Conservation (phyloP, 2,888 invertebrate genomes). For the Torymus tubicola region DNA sequence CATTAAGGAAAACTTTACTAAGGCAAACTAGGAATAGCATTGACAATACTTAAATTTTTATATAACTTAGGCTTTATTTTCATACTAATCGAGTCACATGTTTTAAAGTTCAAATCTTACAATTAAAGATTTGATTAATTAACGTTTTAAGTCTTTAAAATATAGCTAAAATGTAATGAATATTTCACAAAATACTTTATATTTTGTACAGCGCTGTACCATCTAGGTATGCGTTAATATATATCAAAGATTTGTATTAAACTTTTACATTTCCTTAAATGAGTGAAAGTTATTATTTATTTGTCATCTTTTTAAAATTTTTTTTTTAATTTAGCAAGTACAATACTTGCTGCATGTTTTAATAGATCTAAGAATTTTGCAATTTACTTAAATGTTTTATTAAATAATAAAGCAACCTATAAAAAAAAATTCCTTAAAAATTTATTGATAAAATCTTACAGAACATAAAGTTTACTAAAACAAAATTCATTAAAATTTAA, state of each 20-base stretch:
- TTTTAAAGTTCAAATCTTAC: slow-evolving; percentile 43
- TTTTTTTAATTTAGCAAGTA: not conserved
- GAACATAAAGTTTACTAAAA: not conserved
- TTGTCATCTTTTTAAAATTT: slow-evolving; percentile 8
- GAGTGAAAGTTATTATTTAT: slow-evolving; percentile 5
- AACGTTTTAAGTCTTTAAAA: slow-evolving; percentile 44
- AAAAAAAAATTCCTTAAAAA: slow-evolving; percentile 7
- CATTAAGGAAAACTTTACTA: slow-evolving; percentile 64
- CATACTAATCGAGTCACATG: slow-evolving; percentile 53
- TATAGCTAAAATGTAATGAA: slow-evolving; percentile 49
- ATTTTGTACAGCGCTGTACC: slow-evolving; percentile 57
- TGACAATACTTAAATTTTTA: slow-evolving; percentile 53
- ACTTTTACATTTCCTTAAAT: slow-evolving; percentile 51
- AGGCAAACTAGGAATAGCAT: slow-evolving; percentile 65
- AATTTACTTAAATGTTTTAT: slow-evolving; percentile 12
- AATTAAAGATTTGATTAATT: slow-evolving; percentile 43
- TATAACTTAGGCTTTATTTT: slow-evolving; percentile 51
- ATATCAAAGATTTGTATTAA: slow-evolving; percentile 56
- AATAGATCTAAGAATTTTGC: slow-evolving; percentile 20
- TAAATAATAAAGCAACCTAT: slow-evolving; percentile 1
- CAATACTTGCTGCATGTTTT: not conserved
- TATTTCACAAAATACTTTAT: slow-evolving; percentile 55
- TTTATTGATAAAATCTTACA: not conserved
- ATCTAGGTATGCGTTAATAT: slow-evolving; percentile 48
- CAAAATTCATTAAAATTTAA: too few relatives aligned